A percentile compares a stretch with the other conserved stretches of the same genome.
Conservation (phyloP, 2,797 vertebrate genomes). For the Brachymystax lenok region DNA sequence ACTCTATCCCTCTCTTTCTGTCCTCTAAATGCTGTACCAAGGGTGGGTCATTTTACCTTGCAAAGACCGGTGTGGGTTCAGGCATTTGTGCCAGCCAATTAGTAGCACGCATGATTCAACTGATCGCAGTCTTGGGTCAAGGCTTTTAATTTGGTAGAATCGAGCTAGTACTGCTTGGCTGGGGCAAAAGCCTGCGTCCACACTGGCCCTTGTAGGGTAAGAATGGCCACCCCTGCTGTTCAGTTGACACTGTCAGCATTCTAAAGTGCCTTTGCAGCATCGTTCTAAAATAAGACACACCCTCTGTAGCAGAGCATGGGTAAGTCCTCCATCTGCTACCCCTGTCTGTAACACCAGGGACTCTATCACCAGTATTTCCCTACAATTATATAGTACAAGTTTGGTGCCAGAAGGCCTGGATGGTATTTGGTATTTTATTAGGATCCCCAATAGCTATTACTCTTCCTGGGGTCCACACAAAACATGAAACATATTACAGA, state of each 20-base stretch:
- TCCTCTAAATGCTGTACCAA: too few species aligned
- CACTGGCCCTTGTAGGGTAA: background rate
- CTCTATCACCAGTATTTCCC: background rate
- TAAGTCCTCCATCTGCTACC: background rate
- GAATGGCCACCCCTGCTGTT: background rate
- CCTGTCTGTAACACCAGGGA: background rate
- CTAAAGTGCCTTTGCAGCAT: background rate
- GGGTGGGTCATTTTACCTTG: too few species aligned
- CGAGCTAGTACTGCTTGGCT: background rate
- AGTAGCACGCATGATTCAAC: too few species aligned
- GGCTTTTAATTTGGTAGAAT: background rate
- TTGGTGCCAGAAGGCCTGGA: background rate
- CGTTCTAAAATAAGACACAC: conserved; percentile 1
- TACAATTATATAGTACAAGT: background rate
- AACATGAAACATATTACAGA: too few species aligned
- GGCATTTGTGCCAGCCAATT: too few species aligned
- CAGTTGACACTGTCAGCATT: background rate
- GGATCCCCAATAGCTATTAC: too few species aligned
- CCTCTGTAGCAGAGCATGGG: background rate
- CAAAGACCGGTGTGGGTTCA: too few species aligned
- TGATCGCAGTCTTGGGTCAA: too few species aligned
- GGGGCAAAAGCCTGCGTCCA: too few species aligned
- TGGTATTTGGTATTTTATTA: background rate
- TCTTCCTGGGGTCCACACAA: too few species aligned
- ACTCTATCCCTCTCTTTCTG: too few species aligned